Base-by-base conservation (phyloP, 2,797 vertebrate genomes). In the Coregonus ussuriensis region DNA sequence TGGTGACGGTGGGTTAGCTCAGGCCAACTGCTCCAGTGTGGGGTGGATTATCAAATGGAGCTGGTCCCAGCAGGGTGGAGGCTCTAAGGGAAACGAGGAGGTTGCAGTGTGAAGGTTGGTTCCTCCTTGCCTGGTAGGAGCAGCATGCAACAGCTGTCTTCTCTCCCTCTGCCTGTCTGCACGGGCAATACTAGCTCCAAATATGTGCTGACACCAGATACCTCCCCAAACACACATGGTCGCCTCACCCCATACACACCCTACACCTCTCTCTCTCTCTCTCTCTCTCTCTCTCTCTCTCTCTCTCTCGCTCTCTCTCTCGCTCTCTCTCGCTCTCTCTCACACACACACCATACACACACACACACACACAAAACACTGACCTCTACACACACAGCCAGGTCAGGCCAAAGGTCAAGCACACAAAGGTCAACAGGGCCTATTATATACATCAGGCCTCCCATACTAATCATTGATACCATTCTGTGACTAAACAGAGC, bases 401-500 rank as follows among this genome's bases (percentile, higher is more conserved):
- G 72, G 81, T 87, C 83, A 84, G 80, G 47, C 73, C 70, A 51
- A 9, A 81, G 81, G 81, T 86, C 83, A 81, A 62, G 81, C 65
- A 62, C 63, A 29, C 73, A 73, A 75, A 84, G 88, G 87, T 88
- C 87, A 89, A 79, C 67, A 81, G 85, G 79, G 56, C 56, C n/a
- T n/a, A 21, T 59, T 59, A 21, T 9, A 9, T 87, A 84, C 75
- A 67, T 74, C 67, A 68, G 77, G 73, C 73, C 65, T 79, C 80
- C 82, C 29, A 80, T 81, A 31, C 76, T 51, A 5, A 74, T 81
- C 81, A 82, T 7, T 5, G 74, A 78, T 82, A 68, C 21, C 67
- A 18, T 25, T 54, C 4, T 54, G 15, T 15, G 76, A 65, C 87
- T 59, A 75, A 83, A 82, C 80, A 85, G 79, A 88, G 84, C 74